Evolutionary conservation across 2,113 vertebrate species (phyloP).

Genomic region (Laticauda colubrina): DNA sequence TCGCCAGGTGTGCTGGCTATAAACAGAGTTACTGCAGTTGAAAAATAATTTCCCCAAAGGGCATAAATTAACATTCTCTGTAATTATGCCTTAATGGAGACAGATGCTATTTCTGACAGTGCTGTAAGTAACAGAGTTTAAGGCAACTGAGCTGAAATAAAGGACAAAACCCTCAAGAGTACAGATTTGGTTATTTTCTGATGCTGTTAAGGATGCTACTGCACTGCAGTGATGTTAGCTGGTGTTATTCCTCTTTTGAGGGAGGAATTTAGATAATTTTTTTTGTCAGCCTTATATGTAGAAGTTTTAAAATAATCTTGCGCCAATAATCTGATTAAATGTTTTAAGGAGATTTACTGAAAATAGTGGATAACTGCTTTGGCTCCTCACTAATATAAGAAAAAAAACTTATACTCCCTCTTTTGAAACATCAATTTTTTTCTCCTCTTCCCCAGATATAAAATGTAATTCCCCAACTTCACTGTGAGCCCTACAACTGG

Average conservation of each 20-base stretch:
- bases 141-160: background rate
- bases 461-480: background rate
- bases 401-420: background rate
- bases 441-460: background rate
- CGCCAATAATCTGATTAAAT: background rate
- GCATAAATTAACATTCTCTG: background rate
- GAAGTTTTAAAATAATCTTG: background rate
- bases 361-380: background rate
- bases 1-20: background rate
- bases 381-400: background rate
- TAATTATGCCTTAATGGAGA: background rate
- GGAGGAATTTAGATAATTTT: background rate
- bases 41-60: background rate
- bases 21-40: background rate
- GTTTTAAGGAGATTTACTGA: background rate
- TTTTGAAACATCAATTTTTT: background rate
- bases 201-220: background rate
- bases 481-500: background rate
- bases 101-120: background rate
- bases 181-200: background rate
- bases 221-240: background rate
- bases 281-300: background rate
- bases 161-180: background rate
- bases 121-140: background rate
- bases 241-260: background rate